Conservation (phyloP, 2,797 vertebrate species). For the Morelia viridis region DNA sequence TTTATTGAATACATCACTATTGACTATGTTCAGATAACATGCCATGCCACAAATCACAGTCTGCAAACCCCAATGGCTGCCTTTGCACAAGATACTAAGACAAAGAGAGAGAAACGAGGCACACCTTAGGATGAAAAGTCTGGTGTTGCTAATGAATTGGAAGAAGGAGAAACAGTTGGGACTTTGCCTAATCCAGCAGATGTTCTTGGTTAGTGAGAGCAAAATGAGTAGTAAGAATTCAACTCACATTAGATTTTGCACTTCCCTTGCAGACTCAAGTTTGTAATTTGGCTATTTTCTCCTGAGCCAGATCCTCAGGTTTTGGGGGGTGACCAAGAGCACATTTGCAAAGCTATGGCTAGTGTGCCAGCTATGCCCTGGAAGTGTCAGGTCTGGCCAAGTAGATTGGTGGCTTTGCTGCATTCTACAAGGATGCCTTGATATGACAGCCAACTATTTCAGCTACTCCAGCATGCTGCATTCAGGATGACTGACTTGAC, state of each 20-base stretch:
- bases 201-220: background rate
- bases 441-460: background rate
- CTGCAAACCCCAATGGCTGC: background rate
- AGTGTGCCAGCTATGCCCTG: background rate
- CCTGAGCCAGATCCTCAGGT: background rate
- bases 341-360: background rate
- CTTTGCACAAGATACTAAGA: background rate
- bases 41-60: background rate
- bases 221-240: background rate
- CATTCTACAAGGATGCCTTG: background rate
- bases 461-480: background rate
- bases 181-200: background rate
- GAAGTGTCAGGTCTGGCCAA: background rate
- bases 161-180: background rate
- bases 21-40: background rate
- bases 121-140: background rate
- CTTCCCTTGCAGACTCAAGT: background rate
- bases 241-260: background rate
- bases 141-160: background rate
- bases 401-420: background rate
- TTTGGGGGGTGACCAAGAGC: background rate
- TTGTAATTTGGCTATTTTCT: background rate
- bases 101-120: background rate
- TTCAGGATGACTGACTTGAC: background rate
- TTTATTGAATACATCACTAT: background rate